Evolutionary conservation across 2,113 vertebrate genomes (phyloP), one percentile per base, ranked within the genome.

Genomic region (Calonectris borealis): DNA sequence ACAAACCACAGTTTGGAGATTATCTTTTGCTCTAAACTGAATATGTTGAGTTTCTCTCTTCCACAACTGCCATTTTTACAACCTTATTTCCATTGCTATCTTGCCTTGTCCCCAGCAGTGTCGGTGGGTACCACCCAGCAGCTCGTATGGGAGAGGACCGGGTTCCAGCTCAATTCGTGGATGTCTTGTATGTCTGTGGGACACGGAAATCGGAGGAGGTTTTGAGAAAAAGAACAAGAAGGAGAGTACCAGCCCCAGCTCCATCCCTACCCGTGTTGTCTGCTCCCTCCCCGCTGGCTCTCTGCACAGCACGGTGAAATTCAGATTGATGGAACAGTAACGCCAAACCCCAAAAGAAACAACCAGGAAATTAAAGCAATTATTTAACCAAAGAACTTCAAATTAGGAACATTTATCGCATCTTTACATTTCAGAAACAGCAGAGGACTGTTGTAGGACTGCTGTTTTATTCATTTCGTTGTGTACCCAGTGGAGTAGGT

Each of bases 351-450:
- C 44, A 15, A 11, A 48, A 83, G 31, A 52, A 75, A 34, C 79
- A 79, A 40, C 44, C 32, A 80, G 80, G 49, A 76, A 94, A 94
- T 94, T 55, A 95, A 93, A 93, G 58, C 17, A 40, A 60, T 97
- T 29, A 40, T 83, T 88, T 86, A 88, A 70, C 18, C 9, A 24
- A 64, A 78, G 24, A 58, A 44, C 44, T 76, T 73, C 27, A 70
- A 70, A 54, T 70, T 52, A 69, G 51, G 46, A 46, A 36, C 36
- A 9, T 73, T 77, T 40, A 70, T 69, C 1, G 4, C 32, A 31
- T 52, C 36, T 36, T 91, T 88, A n/a, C 38, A 2, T 51, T 83
- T 84, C 55, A 46, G 83, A 64, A 86, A 16, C 26, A 75, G 61
- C 38, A 40, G 77, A 70, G 19, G 16, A 8, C 42, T 77, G 54